Conservation (phyloP, 1,140 invertebrate species). For the Harpegnathos saltator region DNA sequence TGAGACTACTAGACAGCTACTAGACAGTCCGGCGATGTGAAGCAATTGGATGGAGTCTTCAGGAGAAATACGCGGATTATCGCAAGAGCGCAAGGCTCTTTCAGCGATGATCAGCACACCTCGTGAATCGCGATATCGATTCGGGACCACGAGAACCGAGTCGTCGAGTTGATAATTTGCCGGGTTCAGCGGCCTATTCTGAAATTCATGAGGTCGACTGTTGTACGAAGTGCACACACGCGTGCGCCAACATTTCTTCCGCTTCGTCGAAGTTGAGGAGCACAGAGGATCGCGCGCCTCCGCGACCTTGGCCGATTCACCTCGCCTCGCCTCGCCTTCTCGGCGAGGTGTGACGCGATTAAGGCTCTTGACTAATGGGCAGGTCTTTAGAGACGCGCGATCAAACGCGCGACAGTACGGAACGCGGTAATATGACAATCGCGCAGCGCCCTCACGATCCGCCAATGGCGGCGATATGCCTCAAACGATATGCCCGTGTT, state of each 20-base stretch:
- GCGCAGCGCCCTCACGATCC: slow-evolving; percentile 12
- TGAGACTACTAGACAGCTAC: too few species aligned
- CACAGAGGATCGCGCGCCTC: background rate
- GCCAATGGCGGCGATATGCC: slow-evolving; percentile 3
- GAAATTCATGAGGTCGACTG: slow-evolving; percentile 66
- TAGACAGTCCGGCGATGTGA: too few species aligned
- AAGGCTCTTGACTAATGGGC: background rate
- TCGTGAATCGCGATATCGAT: too few species aligned
- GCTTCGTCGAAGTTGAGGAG: background rate
- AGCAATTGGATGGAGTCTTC: too few species aligned
- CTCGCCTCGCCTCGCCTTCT: too few species aligned
- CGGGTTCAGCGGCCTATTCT: slow-evolving; percentile 61
- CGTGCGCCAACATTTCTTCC: background rate
- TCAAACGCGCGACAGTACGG: slow-evolving; percentile 18
- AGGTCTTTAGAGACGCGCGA: background rate
- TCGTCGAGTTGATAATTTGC: slow-evolving; percentile 60
- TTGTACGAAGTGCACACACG: too few species aligned
- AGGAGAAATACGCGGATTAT: too few species aligned
- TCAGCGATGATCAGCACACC: too few species aligned
- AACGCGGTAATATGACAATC: slow-evolving; percentile 24
- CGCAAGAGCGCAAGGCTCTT: too few species aligned
- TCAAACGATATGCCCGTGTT: slow-evolving; percentile 42
- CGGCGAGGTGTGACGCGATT: too few species aligned
- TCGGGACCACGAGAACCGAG: too few species aligned
- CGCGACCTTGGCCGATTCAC: background rate